Percentiles rank a stretch among this genome's conserved stretches.
phyloP scores from a whole-genome alignment of 2,113 vertebrate genomes.

The Coracopsis vasa region DNA sequence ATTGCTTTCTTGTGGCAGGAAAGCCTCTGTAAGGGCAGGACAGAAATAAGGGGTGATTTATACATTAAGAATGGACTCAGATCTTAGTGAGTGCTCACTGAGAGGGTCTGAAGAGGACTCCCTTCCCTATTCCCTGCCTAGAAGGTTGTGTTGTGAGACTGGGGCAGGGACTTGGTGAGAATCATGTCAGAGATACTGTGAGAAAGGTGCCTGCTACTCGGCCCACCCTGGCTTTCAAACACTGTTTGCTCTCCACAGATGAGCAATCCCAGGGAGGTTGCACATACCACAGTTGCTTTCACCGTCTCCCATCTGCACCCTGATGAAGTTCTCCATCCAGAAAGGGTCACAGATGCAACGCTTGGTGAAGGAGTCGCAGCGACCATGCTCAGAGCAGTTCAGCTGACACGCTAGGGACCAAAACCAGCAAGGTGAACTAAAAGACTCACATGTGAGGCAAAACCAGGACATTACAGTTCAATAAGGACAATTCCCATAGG shows the following conservation, averaged over 20 bases:
- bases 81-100: neutral
- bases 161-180: neutral
- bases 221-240: neutral
- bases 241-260: rapidly evolving
- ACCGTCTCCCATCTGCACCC: conserved; percentile 85
- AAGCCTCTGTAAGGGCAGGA: neutral
- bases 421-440: conserved; percentile 1
- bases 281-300: conserved; percentile 95
- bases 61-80: neutral
- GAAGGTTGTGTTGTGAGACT: neutral
- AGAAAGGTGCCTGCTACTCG: neutral
- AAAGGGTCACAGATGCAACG: conserved; percentile 93
- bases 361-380: conserved; percentile 92
- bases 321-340: conserved; percentile 99
- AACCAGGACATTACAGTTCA: neutral
- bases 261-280: neutral
- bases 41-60: neutral
- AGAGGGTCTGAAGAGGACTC: neutral
- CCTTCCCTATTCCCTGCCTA: neutral
- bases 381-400: conserved; percentile 94
- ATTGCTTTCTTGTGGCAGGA: neutral
- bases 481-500: rapidly evolving
- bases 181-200: rapidly evolving
- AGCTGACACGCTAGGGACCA: conserved; percentile 88
- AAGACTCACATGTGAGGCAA: neutral